Conservation (phyloP, 2,888 invertebrate genomes). For the Tricholauxania praeusta region DNA sequence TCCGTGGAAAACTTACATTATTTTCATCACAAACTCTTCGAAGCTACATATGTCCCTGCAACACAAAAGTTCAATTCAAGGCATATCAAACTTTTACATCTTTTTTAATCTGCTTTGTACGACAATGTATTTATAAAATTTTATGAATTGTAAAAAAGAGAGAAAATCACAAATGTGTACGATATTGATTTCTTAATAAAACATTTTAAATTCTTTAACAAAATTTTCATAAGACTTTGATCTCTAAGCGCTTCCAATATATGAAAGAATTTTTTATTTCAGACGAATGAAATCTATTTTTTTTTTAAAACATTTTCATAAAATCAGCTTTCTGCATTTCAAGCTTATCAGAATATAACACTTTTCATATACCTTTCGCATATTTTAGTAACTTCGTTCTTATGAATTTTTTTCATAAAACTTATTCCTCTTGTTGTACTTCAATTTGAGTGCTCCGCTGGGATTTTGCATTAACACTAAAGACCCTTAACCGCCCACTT, state of each 20-base stretch:
- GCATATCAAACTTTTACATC: background rate
- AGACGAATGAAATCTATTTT: too few species aligned
- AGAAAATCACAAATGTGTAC: too few species aligned
- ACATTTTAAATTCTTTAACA: background rate
- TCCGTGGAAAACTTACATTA: too few species aligned
- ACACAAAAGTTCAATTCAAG: too few species aligned
- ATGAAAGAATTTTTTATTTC: background rate
- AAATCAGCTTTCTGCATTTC: too few species aligned
- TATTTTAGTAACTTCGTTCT: background rate
- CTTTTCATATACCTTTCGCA: background rate
- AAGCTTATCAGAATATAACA: background rate
- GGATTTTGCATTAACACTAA: constrained; percentile 23
- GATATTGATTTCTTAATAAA: too few species aligned
- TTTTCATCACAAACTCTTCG: too few species aligned
- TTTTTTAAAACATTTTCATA: too few species aligned
- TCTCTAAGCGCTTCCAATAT: background rate
- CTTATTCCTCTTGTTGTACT: background rate
- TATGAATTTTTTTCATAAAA: constrained; percentile 8
- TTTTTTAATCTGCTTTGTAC: background rate
- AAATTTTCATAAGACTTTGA: background rate
- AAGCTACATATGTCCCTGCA: too few species aligned
- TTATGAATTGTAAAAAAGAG: background rate
- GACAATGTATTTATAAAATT: background rate
- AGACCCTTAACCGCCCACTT: constrained; percentile 25
- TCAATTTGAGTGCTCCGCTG: constrained; percentile 2